These are phyloP conservation scores for Chaetops frenatus DNA, from an alignment of 2,113 vertebrate species.

Conservation along the genomic window DNA sequence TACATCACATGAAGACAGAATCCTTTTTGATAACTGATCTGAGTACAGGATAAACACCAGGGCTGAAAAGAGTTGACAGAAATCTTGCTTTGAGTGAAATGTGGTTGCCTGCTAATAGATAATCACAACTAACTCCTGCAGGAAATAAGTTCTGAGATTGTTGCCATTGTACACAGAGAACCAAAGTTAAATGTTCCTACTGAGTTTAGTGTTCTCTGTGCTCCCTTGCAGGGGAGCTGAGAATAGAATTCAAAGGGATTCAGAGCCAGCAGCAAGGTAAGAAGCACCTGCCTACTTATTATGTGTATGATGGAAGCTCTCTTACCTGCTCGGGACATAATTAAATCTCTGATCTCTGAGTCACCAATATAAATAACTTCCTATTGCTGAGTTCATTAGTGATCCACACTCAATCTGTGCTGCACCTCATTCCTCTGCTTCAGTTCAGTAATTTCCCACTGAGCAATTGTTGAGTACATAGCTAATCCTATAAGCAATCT, in stretches of 20 bases:
- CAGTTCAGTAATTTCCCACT: not conserved
- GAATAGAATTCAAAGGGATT: not conserved
- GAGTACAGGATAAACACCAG: not conserved
- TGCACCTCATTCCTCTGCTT: not conserved
- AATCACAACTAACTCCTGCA: not conserved
- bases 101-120: not conserved
- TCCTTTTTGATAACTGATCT: not conserved
- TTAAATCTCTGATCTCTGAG: not conserved
- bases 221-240: not conserved
- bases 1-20: not conserved
- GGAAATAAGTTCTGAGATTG: not conserved
- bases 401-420: not conserved
- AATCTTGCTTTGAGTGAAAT: not conserved
- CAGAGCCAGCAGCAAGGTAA: not conserved
- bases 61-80: not conserved
- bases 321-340: not conserved
- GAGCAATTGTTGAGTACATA: not conserved
- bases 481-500: not conserved
- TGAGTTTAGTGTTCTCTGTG: not conserved
- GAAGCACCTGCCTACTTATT: not conserved
- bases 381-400: not conserved
- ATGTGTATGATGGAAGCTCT: not conserved
- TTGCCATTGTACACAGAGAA: not conserved
- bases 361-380: not conserved
- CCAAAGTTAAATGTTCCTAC: not conserved